These are phyloP conservation scores for Cariama cristata DNA, from an alignment of 2,113 vertebrate species.

Conservation along the genomic window DNA sequence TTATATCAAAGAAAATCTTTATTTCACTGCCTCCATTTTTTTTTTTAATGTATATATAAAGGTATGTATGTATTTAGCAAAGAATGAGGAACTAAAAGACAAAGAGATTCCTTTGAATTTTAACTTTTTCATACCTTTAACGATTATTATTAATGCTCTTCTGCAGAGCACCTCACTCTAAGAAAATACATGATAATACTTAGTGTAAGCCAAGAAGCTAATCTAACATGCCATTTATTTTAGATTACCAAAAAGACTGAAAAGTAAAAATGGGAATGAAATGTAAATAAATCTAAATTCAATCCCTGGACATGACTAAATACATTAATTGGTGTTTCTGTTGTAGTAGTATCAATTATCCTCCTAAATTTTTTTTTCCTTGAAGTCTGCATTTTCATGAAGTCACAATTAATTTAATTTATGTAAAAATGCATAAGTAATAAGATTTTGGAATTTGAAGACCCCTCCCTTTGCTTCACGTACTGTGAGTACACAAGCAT, in stretches of 20 bases:
- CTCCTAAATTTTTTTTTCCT: not conserved
- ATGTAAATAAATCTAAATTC: not conserved
- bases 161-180: not conserved
- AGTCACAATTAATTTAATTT: not conserved
- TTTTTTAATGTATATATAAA: not conserved
- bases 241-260: not conserved
- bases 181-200: not conserved
- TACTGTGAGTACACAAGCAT: not conserved
- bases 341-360: not conserved
- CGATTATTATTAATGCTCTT: not conserved
- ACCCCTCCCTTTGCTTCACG: not conserved
- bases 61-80: not conserved
- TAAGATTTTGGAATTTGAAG: not conserved
- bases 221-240: not conserved
- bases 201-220: not conserved
- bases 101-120: constrained; percentile 3
- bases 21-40: not conserved
- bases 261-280: not conserved
- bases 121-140: not conserved
- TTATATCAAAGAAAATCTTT: constrained; percentile 44
- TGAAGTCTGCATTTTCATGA: not conserved
- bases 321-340: not conserved
- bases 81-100: not conserved
- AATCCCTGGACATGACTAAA: not conserved
- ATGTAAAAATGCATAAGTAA: not conserved